Evolutionary conservation across 2,888 invertebrate species (phyloP), one percentile per base, ranked within the genome.

Genomic region (Melieria picta): DNA sequence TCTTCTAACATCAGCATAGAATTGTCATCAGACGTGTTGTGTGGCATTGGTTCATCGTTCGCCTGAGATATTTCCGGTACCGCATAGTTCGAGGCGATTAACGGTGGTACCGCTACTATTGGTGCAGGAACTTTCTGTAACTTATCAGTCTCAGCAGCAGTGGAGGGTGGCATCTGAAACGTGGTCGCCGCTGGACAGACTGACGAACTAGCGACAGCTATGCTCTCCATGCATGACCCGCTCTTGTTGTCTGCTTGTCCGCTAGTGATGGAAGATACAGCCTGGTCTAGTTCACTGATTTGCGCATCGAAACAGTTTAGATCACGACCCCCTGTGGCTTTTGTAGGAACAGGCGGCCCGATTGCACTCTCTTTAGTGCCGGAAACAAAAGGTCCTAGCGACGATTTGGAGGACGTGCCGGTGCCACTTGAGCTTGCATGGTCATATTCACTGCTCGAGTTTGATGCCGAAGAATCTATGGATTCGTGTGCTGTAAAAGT

Each of bases 1-100:
- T 86, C 86, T 47, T 84, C 85, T 47, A 86, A 78, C 1, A 81
- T 85, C 42, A 85, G 74, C 75, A 85, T 83, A 30, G 85, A 84
- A 75, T 83, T 85, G 7, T 85, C 82, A 72, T 85, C 85, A 11
- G 83, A 82, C 58, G 80, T 76, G 30, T 81, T 84, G 16, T 81
- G 80, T 55, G 78, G 75, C 75, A 83, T 69, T 16, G 78, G 76
- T 7, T 77, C 78, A 47, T 80, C 81, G 66, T 79, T 62, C 56
- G 76, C 2, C 48, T 75, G 74, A 45, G 65, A 65, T 13, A 74
- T 65, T 7, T 76, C 74, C 11, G 68, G 71, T 30, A 69, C 56
- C 10, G 52, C 65, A 70, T 64, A 70, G 56, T 47, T 58, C 4
- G 57, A 4, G 16, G 13, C 30, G 10, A 45, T 46, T 43, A 45